Evolutionary conservation across 2,888 invertebrate species (phyloP).

Genomic region (Parnassius smintheus): DNA sequence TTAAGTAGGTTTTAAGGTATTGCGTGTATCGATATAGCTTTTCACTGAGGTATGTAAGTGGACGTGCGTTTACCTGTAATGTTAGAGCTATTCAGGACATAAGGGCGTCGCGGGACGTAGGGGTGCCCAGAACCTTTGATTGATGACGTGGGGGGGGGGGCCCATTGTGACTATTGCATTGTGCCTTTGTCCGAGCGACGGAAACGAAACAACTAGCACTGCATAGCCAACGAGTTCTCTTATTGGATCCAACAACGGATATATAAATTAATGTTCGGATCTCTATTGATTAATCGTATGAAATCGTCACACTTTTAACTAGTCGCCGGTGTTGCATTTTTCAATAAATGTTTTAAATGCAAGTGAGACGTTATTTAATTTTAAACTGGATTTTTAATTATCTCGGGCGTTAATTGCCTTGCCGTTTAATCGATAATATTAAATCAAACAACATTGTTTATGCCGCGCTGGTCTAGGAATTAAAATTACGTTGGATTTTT

Average conservation of each 20-base stretch:
- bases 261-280: slow-evolving; percentile 20
- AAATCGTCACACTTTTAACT: slow-evolving; percentile 8
- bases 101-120: slow-evolving; percentile 35
- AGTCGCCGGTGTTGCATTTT: slow-evolving; percentile 12
- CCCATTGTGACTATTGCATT: slow-evolving; percentile 53
- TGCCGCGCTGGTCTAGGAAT: slow-evolving; percentile 2
- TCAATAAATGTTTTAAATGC: slow-evolving; percentile 19
- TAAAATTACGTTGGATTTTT: neutral
- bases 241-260: slow-evolving; percentile 51
- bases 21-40: slow-evolving; percentile 21
- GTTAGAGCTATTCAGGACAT: slow-evolving; percentile 34
- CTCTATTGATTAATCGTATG: slow-evolving; percentile 22
- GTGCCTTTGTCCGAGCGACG: slow-evolving; percentile 68
- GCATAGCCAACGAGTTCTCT: slow-evolving; percentile 54
- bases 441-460: slow-evolving; percentile 25
- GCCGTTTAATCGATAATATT: slow-evolving; percentile 23
- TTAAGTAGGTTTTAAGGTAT: neutral
- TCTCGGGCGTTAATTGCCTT: slow-evolving; percentile 20
- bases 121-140: slow-evolving; percentile 50
- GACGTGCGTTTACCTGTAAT: slow-evolving; percentile 39
- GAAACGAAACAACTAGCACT: slow-evolving; percentile 68
- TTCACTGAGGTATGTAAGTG: slow-evolving; percentile 32
- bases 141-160: slow-evolving; percentile 66
- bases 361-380: slow-evolving; percentile 21
- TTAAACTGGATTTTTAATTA: slow-evolving; percentile 25